phyloP scores from a whole-genome alignment of 2,888 invertebrate species.

The Melinaea marsaeus region DNA sequence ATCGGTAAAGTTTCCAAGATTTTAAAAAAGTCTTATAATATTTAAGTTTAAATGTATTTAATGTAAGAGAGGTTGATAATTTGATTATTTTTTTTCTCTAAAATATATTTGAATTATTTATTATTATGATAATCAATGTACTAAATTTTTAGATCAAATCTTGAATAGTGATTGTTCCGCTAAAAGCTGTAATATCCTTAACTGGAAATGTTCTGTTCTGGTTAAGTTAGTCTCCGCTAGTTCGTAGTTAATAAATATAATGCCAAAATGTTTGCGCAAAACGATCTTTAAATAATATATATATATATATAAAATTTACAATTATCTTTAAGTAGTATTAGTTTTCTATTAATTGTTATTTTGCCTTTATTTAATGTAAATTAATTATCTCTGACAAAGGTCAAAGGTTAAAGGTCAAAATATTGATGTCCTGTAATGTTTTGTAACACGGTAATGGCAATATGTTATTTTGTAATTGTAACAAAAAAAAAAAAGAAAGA shows the following conservation, averaged over 20 bases:
- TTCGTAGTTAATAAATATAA: conserved; percentile 10
- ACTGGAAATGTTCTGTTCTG: conserved; percentile 1
- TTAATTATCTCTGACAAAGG: no score
- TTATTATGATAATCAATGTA: conserved; percentile 12
- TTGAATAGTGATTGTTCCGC: not conserved
- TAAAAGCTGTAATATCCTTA: not conserved
- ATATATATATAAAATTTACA: conserved; percentile 6
- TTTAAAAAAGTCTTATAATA: not conserved
- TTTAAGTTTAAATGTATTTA: not conserved
- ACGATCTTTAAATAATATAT: conserved; percentile 6
- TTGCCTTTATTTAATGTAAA: not conserved
- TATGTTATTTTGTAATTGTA: conserved; percentile 27
- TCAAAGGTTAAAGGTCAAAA: no score
- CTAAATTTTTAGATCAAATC: not conserved
- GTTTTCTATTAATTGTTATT: not conserved
- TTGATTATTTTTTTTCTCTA: not conserved
- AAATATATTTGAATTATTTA: conserved; percentile 9
- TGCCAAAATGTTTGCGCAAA: conserved; percentile 6
- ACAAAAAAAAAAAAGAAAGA: conserved; percentile 9
- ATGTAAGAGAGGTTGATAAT: conserved; percentile 1
- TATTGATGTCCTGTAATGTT: no score
- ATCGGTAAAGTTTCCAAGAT: not conserved
- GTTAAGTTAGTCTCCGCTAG: conserved; percentile 22
- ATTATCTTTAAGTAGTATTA: not conserved
- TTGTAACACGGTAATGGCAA: conserved; percentile 6